Evolutionary conservation across 2,113 vertebrate genomes (phyloP).

Genomic region (Cariama cristata): DNA sequence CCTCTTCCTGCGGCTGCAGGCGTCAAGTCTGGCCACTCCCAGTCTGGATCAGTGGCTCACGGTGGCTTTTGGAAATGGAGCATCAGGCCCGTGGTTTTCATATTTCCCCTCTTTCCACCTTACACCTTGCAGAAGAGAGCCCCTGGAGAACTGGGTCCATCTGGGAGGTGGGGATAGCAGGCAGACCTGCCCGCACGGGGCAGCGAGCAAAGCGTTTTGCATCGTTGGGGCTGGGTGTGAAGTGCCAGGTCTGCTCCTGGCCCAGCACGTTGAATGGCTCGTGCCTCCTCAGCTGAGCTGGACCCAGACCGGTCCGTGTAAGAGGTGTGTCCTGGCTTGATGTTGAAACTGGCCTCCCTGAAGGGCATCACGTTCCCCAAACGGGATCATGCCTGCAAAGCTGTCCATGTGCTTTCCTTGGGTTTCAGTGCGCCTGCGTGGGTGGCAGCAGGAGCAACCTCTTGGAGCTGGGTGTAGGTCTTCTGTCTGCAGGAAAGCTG

Average conservation of each 20-base stretch:
- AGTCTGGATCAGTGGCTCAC: neutral
- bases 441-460: neutral
- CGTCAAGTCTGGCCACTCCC: neutral
- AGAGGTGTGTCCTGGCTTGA: neutral
- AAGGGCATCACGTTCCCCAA: neutral
- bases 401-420: neutral
- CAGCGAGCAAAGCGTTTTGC: neutral
- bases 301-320: neutral
- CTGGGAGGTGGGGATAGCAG: neutral
- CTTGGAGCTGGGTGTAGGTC: neutral
- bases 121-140: neutral
- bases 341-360: rapidly evolving
- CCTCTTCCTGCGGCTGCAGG: neutral
- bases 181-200: neutral
- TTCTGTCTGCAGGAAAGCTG: neutral
- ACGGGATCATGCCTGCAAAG: rapidly evolving
- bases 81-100: neutral
- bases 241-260: neutral
- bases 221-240: neutral
- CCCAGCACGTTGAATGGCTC: rapidly evolving
- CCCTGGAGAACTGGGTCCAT: neutral
- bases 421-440: neutral
- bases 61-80: neutral
- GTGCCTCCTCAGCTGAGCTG: neutral
- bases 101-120: neutral